Evolutionary conservation across 2,888 invertebrate species (phyloP), one percentile per base, ranked within the genome.

Genomic region (Listrodromus nycthemerus): DNA sequence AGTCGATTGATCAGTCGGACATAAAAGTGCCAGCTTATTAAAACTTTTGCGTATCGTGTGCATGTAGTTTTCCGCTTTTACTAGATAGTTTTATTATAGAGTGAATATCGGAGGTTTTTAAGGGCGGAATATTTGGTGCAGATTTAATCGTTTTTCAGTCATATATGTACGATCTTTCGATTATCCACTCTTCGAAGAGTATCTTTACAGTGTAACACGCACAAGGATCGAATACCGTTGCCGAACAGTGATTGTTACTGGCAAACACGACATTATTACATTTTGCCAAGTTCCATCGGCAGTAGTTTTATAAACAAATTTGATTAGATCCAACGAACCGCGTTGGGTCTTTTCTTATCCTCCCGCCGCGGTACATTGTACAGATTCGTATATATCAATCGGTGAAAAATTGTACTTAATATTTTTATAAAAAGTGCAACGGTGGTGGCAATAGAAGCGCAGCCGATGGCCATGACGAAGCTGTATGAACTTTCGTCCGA

Each of bases 361-460:
- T 48, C 48, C 8, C 19, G 19, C 19, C 52, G 52, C 52, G 52
- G 55, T 5, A 24, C 55, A 21, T 24, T 24, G 24, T 24, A 55
- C 55, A 55, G 8, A 24, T 52, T 50, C 67, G 65, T 45, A 65
- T 80, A 73, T 65, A 71, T 55, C 74, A 74, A 67, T 79, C 73
- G 80, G 78, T 83, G 83, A 85, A 85, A 85, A 85, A 83, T 48
- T 66, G 80, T 85, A 84, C 82, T 73, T 58, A 55, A 76, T 79
- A 70, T 61, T 55, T 24, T 77, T 45, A 58, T 45, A 75, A 73
- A 80, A 75, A 69, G 75, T 69, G 80, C 74, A 48, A n/a, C 70
- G 48, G 50, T 58, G 58, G 58, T 33, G 30, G 16, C 50, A n/a
- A 19, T 61, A 33, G 69, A 69, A 81, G 55, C 58, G 55, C 41